A percentile compares a stretch with the other conserved stretches of the same genome.
phyloP scores from a whole-genome alignment of 2,888 invertebrate species.

The Minunthozetes semirufus region DNA sequence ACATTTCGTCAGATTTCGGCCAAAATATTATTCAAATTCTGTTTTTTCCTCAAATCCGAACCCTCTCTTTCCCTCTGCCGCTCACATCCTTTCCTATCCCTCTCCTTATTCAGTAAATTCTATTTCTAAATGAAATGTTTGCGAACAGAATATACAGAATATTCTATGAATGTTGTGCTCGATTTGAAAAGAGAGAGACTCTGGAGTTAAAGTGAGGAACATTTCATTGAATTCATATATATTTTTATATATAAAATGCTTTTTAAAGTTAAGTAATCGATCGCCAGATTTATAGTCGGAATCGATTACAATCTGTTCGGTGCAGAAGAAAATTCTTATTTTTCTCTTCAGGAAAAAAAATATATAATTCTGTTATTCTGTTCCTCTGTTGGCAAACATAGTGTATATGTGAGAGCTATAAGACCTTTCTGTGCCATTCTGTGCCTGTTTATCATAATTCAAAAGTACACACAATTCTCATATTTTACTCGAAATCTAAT shows the following conservation, averaged over 20 bases:
- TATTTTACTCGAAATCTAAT: neutral
- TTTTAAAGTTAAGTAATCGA: constrained; percentile 4
- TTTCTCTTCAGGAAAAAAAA: neutral
- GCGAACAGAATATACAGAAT: neutral
- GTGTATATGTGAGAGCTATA: too few relatives aligned
- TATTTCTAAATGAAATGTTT: neutral
- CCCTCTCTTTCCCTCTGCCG: neutral
- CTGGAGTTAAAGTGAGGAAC: neutral
- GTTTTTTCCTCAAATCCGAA: too few relatives aligned
- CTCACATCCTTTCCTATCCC: too few relatives aligned
- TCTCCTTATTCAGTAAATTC: too few relatives aligned
- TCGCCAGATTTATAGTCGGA: constrained; percentile 10
- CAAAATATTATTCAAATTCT: neutral
- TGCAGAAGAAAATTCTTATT: neutral
- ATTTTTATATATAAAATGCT: constrained; percentile 7
- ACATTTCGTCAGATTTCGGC: neutral
- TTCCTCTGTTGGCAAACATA: neutral
- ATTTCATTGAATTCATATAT: neutral
- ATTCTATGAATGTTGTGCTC: neutral
- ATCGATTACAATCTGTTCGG: constrained; percentile 9
- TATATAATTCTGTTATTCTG: neutral
- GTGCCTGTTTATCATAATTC: neutral
- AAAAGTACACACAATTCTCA: neutral
- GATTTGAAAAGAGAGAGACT: neutral
- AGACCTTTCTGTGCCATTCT: too few relatives aligned